Evolutionary conservation across 2,113 vertebrate species (phyloP).

Genomic region (Oreocharis arfaki): DNA sequence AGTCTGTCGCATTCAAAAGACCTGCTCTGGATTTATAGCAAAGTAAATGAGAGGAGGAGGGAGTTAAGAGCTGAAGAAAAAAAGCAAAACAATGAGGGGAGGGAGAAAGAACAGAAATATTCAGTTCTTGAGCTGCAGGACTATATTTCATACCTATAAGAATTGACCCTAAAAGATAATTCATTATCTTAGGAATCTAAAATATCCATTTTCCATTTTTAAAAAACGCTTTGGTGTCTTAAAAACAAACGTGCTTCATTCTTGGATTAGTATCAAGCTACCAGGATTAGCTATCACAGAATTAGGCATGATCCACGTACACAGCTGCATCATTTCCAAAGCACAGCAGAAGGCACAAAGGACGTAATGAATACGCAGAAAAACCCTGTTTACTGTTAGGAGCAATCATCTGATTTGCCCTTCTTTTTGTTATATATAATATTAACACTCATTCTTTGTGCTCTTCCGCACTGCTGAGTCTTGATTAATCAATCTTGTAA

Average conservation of each 20-base stretch:
- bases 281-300: neutral
- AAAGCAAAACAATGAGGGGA: neutral
- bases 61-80: neutral
- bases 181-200: neutral
- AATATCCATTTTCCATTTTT: neutral
- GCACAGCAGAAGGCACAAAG: neutral
- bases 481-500: neutral
- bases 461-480: neutral
- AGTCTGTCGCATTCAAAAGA: neutral
- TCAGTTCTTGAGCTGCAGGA: neutral
- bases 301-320: neutral
- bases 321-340: neutral
- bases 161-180: neutral
- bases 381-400: neutral
- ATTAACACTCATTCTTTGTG: neutral
- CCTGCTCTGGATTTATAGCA: neutral
- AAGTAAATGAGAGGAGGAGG: neutral
- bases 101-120: neutral
- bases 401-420: neutral
- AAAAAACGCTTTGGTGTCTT: neutral
- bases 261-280: neutral
- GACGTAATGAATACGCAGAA: neutral
- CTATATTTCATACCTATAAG: neutral
- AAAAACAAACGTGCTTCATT: fast-evolving
- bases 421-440: neutral